Conservation (phyloP, 2,888 invertebrate species). For the Notocelia uddmanniana region DNA sequence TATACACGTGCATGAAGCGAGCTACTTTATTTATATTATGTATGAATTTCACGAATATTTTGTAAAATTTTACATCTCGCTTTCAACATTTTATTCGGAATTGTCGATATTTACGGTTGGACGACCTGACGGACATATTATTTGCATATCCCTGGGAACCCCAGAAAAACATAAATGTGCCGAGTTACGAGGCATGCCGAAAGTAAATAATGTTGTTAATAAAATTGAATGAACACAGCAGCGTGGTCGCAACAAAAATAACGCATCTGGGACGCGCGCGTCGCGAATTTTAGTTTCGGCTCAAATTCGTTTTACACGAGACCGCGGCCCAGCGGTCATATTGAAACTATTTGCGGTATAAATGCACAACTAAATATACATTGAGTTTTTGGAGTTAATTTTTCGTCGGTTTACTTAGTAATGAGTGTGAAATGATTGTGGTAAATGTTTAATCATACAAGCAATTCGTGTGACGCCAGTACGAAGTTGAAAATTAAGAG, state of each 20-base stretch:
- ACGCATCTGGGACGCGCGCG: conserved; percentile 65
- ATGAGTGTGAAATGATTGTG: conserved; percentile 21
- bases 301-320: conserved; percentile 64
- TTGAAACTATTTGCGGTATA: conserved; percentile 61
- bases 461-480: conserved; percentile 28
- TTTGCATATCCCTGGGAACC: conserved; percentile 39
- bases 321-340: conserved; percentile 64
- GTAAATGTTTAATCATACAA: conserved; percentile 39
- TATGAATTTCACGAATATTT: not conserved
- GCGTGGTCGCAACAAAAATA: conserved; percentile 76
- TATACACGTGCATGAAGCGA: not conserved
- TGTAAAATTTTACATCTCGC: not conserved
- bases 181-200: conserved; percentile 50
- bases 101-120: conserved; percentile 29
- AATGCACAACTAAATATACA: conserved; percentile 47
- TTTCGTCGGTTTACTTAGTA: conserved; percentile 3
- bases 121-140: conserved; percentile 29
- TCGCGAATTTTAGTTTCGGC: conserved; percentile 68
- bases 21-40: not conserved
- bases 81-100: conserved; percentile 20
- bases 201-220: conserved; percentile 67
- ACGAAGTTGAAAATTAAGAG: not conserved
- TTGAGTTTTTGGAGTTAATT: conserved; percentile 51
- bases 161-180: conserved; percentile 39
- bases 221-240: conserved; percentile 73